These are phyloP conservation scores for Macrosiphum euphorbiae DNA, from an alignment of 2,888 invertebrate species.

Conservation along the genomic window DNA sequence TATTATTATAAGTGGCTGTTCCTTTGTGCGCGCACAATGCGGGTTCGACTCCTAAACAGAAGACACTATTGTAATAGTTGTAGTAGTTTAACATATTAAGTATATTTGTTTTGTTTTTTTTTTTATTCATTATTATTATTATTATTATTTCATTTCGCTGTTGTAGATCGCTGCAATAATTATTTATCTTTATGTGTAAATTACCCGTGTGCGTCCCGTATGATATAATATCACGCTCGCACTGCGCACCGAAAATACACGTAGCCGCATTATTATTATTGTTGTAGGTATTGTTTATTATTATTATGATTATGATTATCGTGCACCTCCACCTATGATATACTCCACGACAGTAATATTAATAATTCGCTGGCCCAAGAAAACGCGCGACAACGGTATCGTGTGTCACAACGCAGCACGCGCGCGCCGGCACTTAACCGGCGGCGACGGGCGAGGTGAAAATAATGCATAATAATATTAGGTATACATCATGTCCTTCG, in stretches of 20 bases:
- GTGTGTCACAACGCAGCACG: slow-evolving; percentile 28
- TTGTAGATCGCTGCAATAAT: slow-evolving; percentile 9
- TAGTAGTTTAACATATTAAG: slow-evolving; percentile 16
- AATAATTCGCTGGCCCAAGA: slow-evolving; percentile 10
- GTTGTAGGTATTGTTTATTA: background rate
- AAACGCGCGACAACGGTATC: slow-evolving; percentile 50
- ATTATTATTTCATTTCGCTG: slow-evolving; percentile 27
- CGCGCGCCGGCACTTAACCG: slow-evolving; percentile 44
- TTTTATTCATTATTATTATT: too few relatives aligned
- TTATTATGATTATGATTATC: background rate
- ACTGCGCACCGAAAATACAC: background rate
- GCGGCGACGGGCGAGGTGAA: slow-evolving; percentile 23
- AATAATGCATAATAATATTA: background rate
- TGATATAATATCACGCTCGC: background rate
- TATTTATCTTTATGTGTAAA: slow-evolving; percentile 61
- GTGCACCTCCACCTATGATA: background rate
- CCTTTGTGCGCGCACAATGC: slow-evolving; percentile 48
- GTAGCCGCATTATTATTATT: background rate
- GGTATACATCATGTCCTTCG: slow-evolving; percentile 42
- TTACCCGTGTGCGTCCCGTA: slow-evolving; percentile 62
- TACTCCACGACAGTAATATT: background rate
- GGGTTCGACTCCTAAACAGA: slow-evolving; percentile 55
- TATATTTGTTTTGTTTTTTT: slow-evolving; percentile 29
- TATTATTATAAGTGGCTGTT: slow-evolving; percentile 25
- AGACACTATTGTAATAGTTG: slow-evolving; percentile 6